Evolutionary conservation across 2,888 invertebrate genomes (phyloP), one percentile per base, ranked within the genome.

Genomic region (Junonia oenone): DNA sequence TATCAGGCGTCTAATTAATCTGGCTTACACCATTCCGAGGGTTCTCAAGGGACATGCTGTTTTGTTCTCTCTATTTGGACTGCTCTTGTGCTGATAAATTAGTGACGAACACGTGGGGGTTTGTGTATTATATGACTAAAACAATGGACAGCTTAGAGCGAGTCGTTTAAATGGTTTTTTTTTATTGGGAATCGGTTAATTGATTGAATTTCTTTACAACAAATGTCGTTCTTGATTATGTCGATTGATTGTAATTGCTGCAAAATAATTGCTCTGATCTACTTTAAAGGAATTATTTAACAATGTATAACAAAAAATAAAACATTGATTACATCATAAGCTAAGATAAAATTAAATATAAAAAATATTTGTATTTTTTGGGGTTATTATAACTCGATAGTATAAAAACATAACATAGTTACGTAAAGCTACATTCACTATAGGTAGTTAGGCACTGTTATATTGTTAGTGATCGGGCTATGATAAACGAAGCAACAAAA

Each of bases 1-100:
- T 73, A 78, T 81, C 78, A 78, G 75, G 71, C 69, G 71, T 73
- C 74, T 78, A 83, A 84, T 85, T 83, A 83, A 83, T 81, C 75
- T 72, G 69, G 65, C 67, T 74, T 51, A 37, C 26, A 43, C 57
- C 45, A 55, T 54, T 55, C 57, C 49, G 37, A 58, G 62, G 56
- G 57, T 54, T 35, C 49, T 29, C 15, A 15, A 31, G 50, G 48
- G 51, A 49, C 40, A 45, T 22, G 60, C 35, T 48, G 55, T 59
- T 62, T 63, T 63, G 58, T 58, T 52, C 58, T 48, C 45, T 53
- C 45, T 47, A 48, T 59, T 55, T 58, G 43, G 46, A 58, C 53
- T 62, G 59, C 59, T 58, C 58, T 57, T 59, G 47, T 54, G 56
- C 48, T 59, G 59, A 55, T 59, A 50, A 59, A 57, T 55, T 52